Percentiles rank a stretch among this genome's conserved stretches.
Conservation (phyloP, 2,113 vertebrate species). For the Jacana jacana region DNA sequence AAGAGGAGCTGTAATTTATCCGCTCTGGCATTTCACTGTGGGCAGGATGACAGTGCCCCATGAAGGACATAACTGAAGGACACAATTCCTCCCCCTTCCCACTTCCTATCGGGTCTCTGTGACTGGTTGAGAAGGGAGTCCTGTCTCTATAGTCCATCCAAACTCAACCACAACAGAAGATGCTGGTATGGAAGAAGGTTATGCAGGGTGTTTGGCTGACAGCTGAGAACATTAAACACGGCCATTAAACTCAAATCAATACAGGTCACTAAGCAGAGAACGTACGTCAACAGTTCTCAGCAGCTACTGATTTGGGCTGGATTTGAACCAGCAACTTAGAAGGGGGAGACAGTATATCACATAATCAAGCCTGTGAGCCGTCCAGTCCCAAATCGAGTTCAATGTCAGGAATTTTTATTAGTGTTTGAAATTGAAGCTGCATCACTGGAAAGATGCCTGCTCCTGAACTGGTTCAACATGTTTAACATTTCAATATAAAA, state of each 20-base stretch:
- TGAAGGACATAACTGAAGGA: neutral
- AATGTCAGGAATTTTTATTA: conserved; percentile 61
- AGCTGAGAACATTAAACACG: neutral
- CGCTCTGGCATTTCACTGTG: neutral
- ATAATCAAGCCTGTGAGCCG: conserved; percentile 2
- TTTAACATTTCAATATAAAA: conserved; percentile 34
- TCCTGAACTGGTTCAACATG: conserved; percentile 67
- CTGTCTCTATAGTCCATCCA: neutral
- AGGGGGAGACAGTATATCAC: neutral
- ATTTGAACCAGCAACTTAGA: neutral
- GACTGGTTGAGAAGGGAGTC: neutral
- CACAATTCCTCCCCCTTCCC: neutral
- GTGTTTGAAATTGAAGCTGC: conserved; percentile 43
- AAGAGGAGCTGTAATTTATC: neutral
- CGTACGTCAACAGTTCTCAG: neutral
- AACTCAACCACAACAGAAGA: neutral
- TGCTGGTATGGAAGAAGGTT: neutral
- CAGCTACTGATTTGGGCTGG: conserved; percentile 26
- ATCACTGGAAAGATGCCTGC: conserved; percentile 55
- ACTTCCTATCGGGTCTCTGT: neutral
- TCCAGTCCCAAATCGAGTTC: conserved; percentile 14
- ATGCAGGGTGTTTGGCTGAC: neutral
- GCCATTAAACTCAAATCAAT: neutral
- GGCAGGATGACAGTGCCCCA: neutral
- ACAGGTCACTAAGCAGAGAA: neutral